A percentile compares a stretch with the other conserved stretches of the same genome.
Evolutionary conservation across 30 jellyfish, hydroid and myxozoan species (phyloP).

Genomic region (Cassiopea andromeda): DNA sequence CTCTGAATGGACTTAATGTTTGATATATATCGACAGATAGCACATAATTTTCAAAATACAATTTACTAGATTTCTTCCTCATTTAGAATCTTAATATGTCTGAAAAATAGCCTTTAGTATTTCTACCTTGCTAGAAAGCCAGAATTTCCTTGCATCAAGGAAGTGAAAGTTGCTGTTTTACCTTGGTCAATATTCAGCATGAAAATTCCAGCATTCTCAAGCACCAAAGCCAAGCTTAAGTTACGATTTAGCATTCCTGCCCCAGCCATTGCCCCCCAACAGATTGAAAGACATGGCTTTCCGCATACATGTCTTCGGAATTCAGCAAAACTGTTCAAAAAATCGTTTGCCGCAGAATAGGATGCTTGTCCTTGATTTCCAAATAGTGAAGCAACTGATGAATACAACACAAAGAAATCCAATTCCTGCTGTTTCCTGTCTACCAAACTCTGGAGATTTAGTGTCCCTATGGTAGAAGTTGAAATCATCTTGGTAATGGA

Average conservation of each 20-base stretch:
- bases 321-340: conserved; percentile 70
- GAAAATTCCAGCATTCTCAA: conserved; percentile 46
- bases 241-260: conserved; percentile 61
- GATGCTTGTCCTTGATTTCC: conserved; percentile 70
- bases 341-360: conserved; percentile 64
- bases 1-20: no score
- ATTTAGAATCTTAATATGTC: no score
- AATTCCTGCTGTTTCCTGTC: conserved; percentile 26
- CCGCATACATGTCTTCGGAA: conserved; percentile 36
- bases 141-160: no score
- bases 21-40: no score
- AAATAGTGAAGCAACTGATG: conserved; percentile 49
- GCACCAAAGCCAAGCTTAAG: conserved; percentile 21
- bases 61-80: no score
- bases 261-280: conserved; percentile 89
- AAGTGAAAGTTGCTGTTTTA: background rate
- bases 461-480: conserved; percentile 35
- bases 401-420: conserved; percentile 62
- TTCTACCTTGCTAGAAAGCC: background rate
- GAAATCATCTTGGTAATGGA: background rate
- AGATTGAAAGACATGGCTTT: conserved; percentile 55
- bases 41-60: no score
- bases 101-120: no score
- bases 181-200: conserved; percentile 54
- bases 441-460: conserved; percentile 47